Evolutionary conservation across 2,888 invertebrate species (phyloP).

Genomic region (Perizoma flavofasciatum): DNA sequence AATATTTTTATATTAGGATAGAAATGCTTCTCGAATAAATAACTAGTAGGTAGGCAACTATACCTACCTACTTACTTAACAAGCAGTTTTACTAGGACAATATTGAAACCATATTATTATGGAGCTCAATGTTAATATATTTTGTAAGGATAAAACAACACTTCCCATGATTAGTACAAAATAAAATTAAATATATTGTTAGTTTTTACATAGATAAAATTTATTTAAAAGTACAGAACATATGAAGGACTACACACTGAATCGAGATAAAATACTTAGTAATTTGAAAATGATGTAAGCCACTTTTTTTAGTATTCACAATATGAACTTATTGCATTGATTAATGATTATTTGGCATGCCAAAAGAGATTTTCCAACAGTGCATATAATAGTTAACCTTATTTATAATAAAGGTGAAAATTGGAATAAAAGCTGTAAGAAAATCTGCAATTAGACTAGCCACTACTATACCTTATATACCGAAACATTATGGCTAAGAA

Average conservation of each 20-base stretch:
- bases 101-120: conserved; percentile 80
- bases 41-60: background rate
- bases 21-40: background rate
- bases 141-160: conserved; percentile 84
- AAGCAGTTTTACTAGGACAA: conserved; percentile 43
- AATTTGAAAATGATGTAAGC: conserved; percentile 82
- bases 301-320: conserved; percentile 82
- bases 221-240: conserved; percentile 83
- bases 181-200: conserved; percentile 84
- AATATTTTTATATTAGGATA: background rate
- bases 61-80: conserved; percentile 12
- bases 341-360: conserved; percentile 81
- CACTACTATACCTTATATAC: conserved; percentile 82
- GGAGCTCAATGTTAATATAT: conserved; percentile 85
- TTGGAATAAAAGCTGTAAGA: conserved; percentile 84
- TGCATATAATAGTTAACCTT: conserved; percentile 79
- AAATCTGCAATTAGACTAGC: conserved; percentile 84
- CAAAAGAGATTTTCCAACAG: conserved; percentile 85
- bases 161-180: conserved; percentile 84
- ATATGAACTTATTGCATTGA: conserved; percentile 81
- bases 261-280: conserved; percentile 83
- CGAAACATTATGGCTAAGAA: conserved; percentile 81
- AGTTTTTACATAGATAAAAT: conserved; percentile 83
- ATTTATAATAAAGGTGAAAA: conserved; percentile 78
- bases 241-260: conserved; percentile 84